Conservation (phyloP, 1,140 invertebrate species). For the Coenobita brevimanus region DNA sequence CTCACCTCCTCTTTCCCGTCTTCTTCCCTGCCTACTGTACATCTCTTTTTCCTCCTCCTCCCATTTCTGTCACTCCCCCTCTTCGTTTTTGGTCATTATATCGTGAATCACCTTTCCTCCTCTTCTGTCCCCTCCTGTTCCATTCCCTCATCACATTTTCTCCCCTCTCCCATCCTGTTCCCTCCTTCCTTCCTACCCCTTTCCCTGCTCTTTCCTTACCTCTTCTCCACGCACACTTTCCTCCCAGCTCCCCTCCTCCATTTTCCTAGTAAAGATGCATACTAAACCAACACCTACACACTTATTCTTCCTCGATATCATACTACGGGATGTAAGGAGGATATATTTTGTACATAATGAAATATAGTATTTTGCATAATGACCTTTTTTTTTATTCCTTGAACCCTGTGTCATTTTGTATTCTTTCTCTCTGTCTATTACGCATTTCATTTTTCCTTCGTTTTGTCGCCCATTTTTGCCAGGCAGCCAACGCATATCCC, state of each 20-base stretch:
- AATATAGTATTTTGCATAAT: conserved; percentile 56
- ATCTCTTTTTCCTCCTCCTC: not conserved
- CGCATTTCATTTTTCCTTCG: not conserved
- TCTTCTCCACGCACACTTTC: not conserved
- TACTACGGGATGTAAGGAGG: conserved; percentile 25
- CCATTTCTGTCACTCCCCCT: not conserved
- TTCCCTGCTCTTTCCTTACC: not conserved
- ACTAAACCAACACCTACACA: conserved; percentile 5
- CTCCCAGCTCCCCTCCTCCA: not conserved
- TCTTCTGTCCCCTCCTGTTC: not conserved
- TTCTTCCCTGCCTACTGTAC: not conserved
- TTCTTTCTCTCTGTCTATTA: not conserved
- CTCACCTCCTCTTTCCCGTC: not conserved
- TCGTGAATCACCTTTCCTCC: no score
- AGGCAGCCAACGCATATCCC: no score
- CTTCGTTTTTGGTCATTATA: no score
- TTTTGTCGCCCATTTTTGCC: no score
- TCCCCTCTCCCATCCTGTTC: not conserved
- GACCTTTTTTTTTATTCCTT: conserved; percentile 37
- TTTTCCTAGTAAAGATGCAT: not conserved
- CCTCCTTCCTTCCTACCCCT: not conserved
- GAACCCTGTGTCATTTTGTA: not conserved
- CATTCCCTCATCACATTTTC: not conserved
- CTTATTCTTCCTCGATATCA: not conserved
- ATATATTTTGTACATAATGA: conserved; percentile 36